Base-by-base conservation (phyloP, 2,797 vertebrate species). In the Gouania willdenowi region DNA sequence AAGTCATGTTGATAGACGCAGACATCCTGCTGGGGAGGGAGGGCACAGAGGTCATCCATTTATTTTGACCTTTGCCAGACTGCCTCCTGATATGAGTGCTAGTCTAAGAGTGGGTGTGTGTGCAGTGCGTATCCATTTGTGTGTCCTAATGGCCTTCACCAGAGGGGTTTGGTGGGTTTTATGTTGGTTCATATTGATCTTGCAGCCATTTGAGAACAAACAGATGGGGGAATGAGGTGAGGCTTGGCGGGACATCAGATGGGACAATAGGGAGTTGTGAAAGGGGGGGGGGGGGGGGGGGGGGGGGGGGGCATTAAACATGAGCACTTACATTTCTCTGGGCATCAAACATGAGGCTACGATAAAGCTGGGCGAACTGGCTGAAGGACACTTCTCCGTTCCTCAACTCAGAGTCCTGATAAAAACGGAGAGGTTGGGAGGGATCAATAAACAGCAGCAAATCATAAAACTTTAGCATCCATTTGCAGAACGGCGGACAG, bases 361-460 rank as follows among this genome's bases (percentile, higher is more conserved):
- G 93, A 75, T 99, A 98, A 27, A 99, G 89, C 67, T 96, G 94
- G 0, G 92, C 88, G 22, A 98, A 98, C 81, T 99, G 97, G 66
- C 94, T 91, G 0, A 95, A 98, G 0, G 92, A 91, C 65, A 99
- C 93, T 1, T 99, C 97, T 18, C 94, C 92, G 0, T 91, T 96
- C 71, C 93, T 92, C 74, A 94, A 77, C 67, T 99, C 96, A 3
- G 93, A 83, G 10, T 99, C 97, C 97, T 99, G 30, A 0, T 13
- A 33, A 16, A 23, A 20, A 21, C 0, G 1, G 24, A 11, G 13
- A 4, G 4, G 14, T 0, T 32, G 1, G 70, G 11, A 52, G 8
- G 5, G 19, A 18, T 2, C 33, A 13, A 5, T 22, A 1, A 12
- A 39, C 10, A 53, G 33, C 2, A 2, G 4, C 16, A 24, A 20